Evolutionary conservation across 2,797 vertebrate species (phyloP), one percentile per base, ranked within the genome.

Genomic region (Enteromius argenteus): DNA sequence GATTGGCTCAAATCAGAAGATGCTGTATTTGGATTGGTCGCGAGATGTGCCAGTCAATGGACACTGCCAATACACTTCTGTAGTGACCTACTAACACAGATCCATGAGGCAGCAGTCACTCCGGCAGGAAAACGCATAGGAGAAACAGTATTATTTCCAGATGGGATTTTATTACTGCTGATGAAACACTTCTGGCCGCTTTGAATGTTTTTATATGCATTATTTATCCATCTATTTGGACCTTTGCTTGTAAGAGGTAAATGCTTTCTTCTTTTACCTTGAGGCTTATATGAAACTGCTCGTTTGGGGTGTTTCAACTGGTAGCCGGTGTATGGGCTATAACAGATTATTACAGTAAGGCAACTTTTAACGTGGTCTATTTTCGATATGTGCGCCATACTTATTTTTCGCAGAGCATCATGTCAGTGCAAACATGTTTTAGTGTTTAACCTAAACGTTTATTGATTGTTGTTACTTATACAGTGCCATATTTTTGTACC

Each of bases 21-120:
- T 93, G 87, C 92, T 67, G 85, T 32, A 0, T 30, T 89, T 35
- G 42, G 15, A 95, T 95, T 95, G 94, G 94, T 88, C 85, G 49
- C 1, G 0, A 17, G 0, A 13, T 49, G 88, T 91, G 94, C 90
- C 95, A 87, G 21, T 94, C 44, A 89, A 5, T 21, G 8, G 32
- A 66, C 85, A 67, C 92, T 92, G 85, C 93, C 93, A 94, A 94
- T 94, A 86, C 92, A 87, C 79, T 93, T 91, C 89, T 89, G 67
- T 90, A 90, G 87, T 97, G 97, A 98, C 96, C 96, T 96, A 97
- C 96, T 98, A 97, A 97, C 97, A 97, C 96, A 97, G 91, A 97
- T 98, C 95, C 93, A 90, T 92, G 94, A 94, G 93, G 92, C 93
- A 91, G 93, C 64, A 78, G 88, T 90, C 90, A 92, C 90, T 92